Percentiles rank a stretch among this genome's conserved stretches.
These are phyloP conservation scores for Neodontobutis hainanensis DNA, from an alignment of 2,113 vertebrate species.

Conservation along the genomic window DNA sequence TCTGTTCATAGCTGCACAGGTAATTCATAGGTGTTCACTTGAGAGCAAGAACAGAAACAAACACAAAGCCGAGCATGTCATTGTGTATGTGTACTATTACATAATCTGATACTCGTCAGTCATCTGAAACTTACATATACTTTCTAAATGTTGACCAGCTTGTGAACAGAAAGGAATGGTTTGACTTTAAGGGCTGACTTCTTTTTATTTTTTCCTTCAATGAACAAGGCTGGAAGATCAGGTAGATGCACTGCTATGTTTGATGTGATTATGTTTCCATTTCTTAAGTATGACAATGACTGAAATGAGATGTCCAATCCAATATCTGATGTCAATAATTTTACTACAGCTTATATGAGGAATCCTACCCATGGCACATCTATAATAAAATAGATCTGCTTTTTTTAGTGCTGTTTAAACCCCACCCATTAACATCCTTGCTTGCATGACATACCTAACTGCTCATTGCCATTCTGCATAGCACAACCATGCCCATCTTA, in stretches of 20 bases:
- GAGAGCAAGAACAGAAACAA: conserved; percentile 53
- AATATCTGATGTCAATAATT: conserved; percentile 68
- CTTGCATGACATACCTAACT: conserved; percentile 45
- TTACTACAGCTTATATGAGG: conserved; percentile 48
- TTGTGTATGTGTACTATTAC: conserved; percentile 34
- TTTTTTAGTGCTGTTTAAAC: conserved; percentile 36
- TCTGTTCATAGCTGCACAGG: conserved; percentile 9
- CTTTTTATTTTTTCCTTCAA: conserved; percentile 36
- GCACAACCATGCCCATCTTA: conserved; percentile 36
- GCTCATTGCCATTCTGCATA: conserved; percentile 43
- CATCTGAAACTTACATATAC: conserved; percentile 33
- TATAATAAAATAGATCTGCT: conserved; percentile 29
- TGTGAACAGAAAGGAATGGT: conserved; percentile 61
- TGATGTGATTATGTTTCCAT: conserved; percentile 27
- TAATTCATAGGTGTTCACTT: conserved; percentile 23
- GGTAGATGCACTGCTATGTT: conserved; percentile 47
- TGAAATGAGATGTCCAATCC: conserved; percentile 60
- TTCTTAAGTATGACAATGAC: conserved; percentile 40
- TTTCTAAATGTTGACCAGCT: conserved; percentile 50
- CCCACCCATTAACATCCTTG: conserved; percentile 18
- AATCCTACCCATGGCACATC: conserved; percentile 34
- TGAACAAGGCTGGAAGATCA: conserved; percentile 58
- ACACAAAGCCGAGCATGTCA: conserved; percentile 42
- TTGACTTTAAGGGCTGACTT: conserved; percentile 78
- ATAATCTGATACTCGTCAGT: conserved; percentile 41